Conservation (phyloP, 2,888 invertebrate genomes). For the Cinara cedri region DNA sequence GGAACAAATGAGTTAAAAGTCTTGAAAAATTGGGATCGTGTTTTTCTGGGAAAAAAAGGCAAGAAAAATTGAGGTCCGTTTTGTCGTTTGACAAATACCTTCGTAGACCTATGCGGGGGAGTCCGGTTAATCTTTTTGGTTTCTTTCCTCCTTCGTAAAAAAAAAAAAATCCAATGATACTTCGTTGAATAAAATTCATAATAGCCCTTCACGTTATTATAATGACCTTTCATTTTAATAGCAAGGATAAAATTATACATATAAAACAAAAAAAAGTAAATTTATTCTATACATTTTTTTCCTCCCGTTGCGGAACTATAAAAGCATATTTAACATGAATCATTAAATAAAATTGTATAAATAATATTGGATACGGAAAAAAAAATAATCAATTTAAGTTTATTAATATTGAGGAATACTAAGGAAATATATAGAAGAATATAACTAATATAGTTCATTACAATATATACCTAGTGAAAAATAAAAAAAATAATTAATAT, state of each 20-base stretch:
- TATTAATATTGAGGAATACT: no score
- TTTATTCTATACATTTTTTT: not conserved
- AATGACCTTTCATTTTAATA: conserved; percentile 13
- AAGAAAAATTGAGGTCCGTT: conserved; percentile 55
- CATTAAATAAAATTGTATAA: not conserved
- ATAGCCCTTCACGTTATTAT: not conserved
- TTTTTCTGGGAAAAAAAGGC: conserved; percentile 36
- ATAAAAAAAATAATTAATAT: no score
- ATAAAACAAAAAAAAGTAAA: not conserved
- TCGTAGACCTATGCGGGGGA: conserved; percentile 23
- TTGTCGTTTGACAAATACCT: conserved; percentile 54
- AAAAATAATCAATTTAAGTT: no score
- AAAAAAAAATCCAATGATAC: conserved; percentile 28
- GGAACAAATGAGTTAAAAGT: conserved; percentile 55
- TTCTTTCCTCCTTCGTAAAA: conserved; percentile 14
- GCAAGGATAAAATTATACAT: conserved; percentile 15
- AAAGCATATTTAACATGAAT: not conserved
- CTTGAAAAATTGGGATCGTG: conserved; percentile 54
- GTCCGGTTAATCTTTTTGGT: conserved; percentile 49
- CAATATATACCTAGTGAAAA: no score
- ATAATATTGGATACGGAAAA: no score
- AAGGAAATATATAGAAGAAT: no score
- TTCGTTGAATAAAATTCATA: conserved; percentile 26
- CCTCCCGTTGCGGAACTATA: not conserved
- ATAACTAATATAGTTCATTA: no score